phyloP scores from a whole-genome alignment of 2,888 invertebrate species.

The Drosophila nr. medialis region DNA sequence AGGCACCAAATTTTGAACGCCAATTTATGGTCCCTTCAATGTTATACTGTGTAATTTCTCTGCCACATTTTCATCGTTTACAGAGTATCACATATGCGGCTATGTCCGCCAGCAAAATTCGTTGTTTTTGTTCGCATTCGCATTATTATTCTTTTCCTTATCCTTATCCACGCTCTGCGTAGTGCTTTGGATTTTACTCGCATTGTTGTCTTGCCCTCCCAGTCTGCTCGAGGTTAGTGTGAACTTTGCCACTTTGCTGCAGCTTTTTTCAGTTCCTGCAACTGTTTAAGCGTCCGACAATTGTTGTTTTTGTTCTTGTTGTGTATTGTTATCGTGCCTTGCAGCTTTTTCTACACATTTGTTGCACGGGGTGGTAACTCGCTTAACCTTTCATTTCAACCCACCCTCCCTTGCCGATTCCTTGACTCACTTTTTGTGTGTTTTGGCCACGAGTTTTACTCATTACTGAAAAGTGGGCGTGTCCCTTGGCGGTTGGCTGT shows the following conservation, averaged over 20 bases:
- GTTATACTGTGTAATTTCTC: not conserved
- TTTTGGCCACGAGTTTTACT: constrained; percentile 16
- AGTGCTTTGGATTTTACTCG: constrained; percentile 25
- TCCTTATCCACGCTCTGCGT: constrained; percentile 21
- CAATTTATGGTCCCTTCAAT: not conserved
- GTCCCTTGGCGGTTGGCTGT: constrained; percentile 44
- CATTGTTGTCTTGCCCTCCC: not conserved
- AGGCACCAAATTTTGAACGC: not conserved
- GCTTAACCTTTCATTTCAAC: constrained; percentile 29
- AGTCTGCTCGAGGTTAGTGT: constrained; percentile 78
- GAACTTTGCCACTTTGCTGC: constrained; percentile 83
- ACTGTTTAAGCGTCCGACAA: constrained; percentile 50
- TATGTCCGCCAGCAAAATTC: not conserved
- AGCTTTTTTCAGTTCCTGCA: constrained; percentile 60
- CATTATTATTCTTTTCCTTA: constrained; percentile 66
- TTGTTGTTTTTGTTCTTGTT: constrained; percentile 39
- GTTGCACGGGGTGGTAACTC: constrained; percentile 44
- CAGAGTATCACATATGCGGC: not conserved
- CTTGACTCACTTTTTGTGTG: constrained; percentile 7
- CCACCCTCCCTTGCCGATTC: not conserved
- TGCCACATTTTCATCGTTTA: not conserved
- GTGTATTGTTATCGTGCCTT: constrained; percentile 45
- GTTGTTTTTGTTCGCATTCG: constrained; percentile 40
- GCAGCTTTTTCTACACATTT: constrained; percentile 38
- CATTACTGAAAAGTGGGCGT: constrained; percentile 46